phyloP scores from a whole-genome alignment of 1,140 invertebrate genomes.

The Reticulitermes speratus region DNA sequence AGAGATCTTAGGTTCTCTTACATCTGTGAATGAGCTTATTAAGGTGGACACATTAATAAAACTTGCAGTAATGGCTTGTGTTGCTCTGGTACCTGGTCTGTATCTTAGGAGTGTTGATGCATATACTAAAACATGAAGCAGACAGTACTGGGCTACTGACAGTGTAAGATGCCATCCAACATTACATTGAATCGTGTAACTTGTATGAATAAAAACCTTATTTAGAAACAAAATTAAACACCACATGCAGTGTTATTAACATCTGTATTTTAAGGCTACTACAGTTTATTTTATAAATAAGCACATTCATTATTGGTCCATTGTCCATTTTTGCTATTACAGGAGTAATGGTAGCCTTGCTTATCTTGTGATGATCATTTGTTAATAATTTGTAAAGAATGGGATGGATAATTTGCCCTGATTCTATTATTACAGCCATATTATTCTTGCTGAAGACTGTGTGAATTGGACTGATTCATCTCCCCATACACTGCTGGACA shows the following conservation, averaged over 20 bases:
- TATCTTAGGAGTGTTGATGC: conserved; percentile 26
- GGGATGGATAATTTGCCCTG: too few species aligned
- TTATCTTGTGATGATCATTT: too few species aligned
- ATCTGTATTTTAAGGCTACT: too few species aligned
- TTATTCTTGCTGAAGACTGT: too few species aligned
- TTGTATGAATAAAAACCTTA: neutral
- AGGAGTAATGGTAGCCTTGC: too few species aligned
- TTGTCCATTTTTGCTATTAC: too few species aligned
- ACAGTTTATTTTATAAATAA: too few species aligned
- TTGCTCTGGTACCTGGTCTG: conserved; percentile 49
- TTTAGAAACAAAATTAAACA: neutral
- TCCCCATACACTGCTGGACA: too few species aligned
- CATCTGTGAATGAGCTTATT: conserved; percentile 58
- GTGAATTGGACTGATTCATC: too few species aligned
- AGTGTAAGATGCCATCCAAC: neutral
- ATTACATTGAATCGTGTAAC: neutral
- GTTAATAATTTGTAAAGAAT: too few species aligned
- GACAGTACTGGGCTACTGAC: neutral
- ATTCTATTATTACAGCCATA: too few species aligned
- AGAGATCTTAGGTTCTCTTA: conserved; percentile 55
- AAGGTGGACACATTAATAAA: conserved; percentile 51
- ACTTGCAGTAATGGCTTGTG: conserved; percentile 52
- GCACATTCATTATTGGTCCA: too few species aligned
- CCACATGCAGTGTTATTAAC: neutral
- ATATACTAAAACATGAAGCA: neutral